Evolutionary conservation across 2,888 invertebrate genomes (phyloP).

Genomic region (Dasysyrphus tricinctus): DNA sequence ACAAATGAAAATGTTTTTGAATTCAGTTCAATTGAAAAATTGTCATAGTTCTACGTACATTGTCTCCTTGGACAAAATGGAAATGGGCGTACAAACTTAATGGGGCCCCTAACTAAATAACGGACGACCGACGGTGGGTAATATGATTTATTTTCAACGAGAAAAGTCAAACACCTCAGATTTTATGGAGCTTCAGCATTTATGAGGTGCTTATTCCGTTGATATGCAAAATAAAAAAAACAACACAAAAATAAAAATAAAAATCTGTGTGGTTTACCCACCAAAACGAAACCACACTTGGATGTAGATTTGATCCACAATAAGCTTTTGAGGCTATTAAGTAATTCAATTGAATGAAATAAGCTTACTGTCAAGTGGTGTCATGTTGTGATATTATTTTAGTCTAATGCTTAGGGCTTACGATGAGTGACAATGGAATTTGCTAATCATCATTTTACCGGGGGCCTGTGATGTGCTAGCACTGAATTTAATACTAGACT

Average conservation of each 20-base stretch:
- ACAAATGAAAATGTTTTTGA: constrained; percentile 65
- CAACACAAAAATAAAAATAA: not conserved
- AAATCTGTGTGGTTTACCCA: constrained; percentile 11
- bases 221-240: constrained; percentile 65
- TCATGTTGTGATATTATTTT: constrained; percentile 38
- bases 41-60: constrained; percentile 29
- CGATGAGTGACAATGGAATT: constrained; percentile 16
- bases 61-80: constrained; percentile 39
- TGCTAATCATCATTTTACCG: constrained; percentile 24
- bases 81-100: constrained; percentile 13
- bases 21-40: constrained; percentile 73
- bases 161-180: constrained; percentile 69
- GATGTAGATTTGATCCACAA: not conserved
- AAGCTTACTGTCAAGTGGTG: constrained; percentile 57
- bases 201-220: constrained; percentile 15
- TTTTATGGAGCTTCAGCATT: constrained; percentile 12
- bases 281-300: not conserved
- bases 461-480: no score
- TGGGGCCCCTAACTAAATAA: not conserved
- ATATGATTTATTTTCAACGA: constrained; percentile 15
- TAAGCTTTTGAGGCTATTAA: constrained; percentile 49
- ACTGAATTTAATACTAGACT: no score
- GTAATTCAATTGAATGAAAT: constrained; percentile 71
- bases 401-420: constrained; percentile 23
- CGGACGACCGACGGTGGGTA: not conserved